phyloP scores from a whole-genome alignment of 2,888 invertebrate genomes.

The Cryptocephalus primarius region DNA sequence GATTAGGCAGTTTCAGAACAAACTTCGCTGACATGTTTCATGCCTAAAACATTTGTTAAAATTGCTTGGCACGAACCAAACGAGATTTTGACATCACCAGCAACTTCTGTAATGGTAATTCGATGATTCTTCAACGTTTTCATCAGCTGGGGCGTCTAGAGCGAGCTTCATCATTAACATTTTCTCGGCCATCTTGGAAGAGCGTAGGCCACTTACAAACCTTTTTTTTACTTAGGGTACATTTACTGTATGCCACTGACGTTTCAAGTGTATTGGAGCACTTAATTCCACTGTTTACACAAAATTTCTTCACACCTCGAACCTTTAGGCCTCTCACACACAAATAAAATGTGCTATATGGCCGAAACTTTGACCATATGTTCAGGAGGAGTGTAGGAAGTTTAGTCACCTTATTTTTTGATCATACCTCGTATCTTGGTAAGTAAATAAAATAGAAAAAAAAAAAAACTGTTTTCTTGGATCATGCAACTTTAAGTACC shows the following conservation, averaged over 20 bases:
- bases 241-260: not conserved
- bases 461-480: too few relatives aligned
- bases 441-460: too few relatives aligned
- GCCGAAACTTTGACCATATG: not conserved
- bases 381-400: not conserved
- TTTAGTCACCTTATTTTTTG: not conserved
- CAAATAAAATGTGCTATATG: not conserved
- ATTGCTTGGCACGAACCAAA: conserved; percentile 9
- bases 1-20: too few relatives aligned
- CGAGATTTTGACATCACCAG: conserved; percentile 8
- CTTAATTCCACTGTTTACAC: not conserved
- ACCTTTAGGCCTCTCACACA: not conserved
- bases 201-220: not conserved
- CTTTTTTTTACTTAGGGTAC: not conserved
- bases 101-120: conserved; percentile 3
- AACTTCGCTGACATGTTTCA: too few relatives aligned
- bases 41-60: conserved; percentile 6
- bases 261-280: not conserved
- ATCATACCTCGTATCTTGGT: conserved; percentile 1
- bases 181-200: conserved; percentile 5
- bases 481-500: too few relatives aligned
- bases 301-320: too few relatives aligned
- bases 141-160: conserved; percentile 1
- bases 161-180: conserved; percentile 4
- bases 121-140: conserved; percentile 2